Base-by-base conservation (phyloP, 2,797 vertebrate genomes). In the Amblyopsis hoosieri region DNA sequence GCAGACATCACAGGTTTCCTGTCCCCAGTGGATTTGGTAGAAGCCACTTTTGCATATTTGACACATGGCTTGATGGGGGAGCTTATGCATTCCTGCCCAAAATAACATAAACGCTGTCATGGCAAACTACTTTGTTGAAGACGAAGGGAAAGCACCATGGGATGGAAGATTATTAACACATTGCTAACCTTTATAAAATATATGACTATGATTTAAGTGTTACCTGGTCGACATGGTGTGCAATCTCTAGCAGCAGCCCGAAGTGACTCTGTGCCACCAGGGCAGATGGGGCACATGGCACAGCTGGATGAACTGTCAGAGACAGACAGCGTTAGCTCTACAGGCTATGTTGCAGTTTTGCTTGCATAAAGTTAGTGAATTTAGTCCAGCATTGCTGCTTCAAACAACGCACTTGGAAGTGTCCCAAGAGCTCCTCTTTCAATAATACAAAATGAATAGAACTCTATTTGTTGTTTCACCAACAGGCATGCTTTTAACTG, bases 21-120 rank as follows among this genome's bases (percentile, higher is more conserved):
- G 87, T 46, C 95, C 95, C 89, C 71, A 71, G 74, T 73, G 87
- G 58, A 92, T 79, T 65, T 96, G 95, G 85, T 86, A 97, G 69
- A 85, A 93, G 57, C 95, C 95, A 58, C 82, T 88, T 75, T 61
- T 67, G 54, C 95, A 97, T 78, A 92, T 91, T 63, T 89, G 91
- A 83, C 95, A 97, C 71, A 83, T 69, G 7, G 5, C 83, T 71
- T 95, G 92, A 0, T 67, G 71, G 31, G 90, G 54, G 14, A 88
- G 72, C 87, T 93, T 97, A 88, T 93, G 91, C 85, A 82, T 95
- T 37, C 95, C 95, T 97, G 77, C 75, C 57, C 0, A 82, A 83
- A 75, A 81, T 45, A 15, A 15, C 12, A 54, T 2, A 23, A 42
- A 42, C 9, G 7, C 37, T 9, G 9, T 42, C 9, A 42, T 42